Conservation (phyloP, 2,113 vertebrate genomes). For the Malurus cyaneus region DNA sequence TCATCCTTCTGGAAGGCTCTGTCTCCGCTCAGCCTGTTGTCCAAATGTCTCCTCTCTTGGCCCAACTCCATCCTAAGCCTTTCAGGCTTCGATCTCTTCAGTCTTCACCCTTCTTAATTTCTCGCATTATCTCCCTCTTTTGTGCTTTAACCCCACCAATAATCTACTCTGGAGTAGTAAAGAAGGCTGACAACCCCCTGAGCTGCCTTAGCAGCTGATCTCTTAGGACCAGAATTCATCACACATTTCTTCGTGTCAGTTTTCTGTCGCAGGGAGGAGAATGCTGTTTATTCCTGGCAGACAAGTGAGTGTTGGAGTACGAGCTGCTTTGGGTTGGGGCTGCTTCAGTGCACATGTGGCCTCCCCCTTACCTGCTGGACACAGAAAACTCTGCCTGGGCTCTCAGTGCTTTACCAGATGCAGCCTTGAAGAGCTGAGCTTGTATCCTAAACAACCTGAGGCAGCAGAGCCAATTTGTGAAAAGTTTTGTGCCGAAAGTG, state of each 20-base stretch:
- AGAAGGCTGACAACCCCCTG: neutral
- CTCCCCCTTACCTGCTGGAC: conserved; percentile 4
- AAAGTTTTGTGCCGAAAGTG: conserved; percentile 42
- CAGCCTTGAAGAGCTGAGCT: conserved; percentile 23
- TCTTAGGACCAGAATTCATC: neutral
- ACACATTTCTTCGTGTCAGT: neutral
- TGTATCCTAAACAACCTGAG: conserved; percentile 9
- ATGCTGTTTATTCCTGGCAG: conserved; percentile 1
- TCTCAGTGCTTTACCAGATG: conserved; percentile 24
- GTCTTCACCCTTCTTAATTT: neutral
- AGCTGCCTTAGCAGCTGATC: neutral
- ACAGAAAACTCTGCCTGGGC: neutral
- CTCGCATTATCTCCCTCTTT: neutral
- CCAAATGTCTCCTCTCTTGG: conserved; percentile 37
- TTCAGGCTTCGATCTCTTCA: neutral
- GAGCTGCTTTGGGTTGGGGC: neutral
- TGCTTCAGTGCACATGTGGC: neutral
- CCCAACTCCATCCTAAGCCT: conserved; percentile 14
- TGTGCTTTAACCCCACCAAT: neutral
- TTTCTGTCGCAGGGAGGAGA: neutral
- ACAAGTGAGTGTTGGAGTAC: neutral
- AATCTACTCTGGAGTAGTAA: neutral
- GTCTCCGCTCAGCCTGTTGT: conserved; percentile 6
- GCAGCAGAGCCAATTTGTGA: conserved; percentile 58
- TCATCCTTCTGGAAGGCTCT: conserved; percentile 39